A percentile compares a stretch with the other conserved stretches of the same genome.
phyloP scores from a whole-genome alignment of 2,113 vertebrate species.

The Sturnira hondurensis region DNA sequence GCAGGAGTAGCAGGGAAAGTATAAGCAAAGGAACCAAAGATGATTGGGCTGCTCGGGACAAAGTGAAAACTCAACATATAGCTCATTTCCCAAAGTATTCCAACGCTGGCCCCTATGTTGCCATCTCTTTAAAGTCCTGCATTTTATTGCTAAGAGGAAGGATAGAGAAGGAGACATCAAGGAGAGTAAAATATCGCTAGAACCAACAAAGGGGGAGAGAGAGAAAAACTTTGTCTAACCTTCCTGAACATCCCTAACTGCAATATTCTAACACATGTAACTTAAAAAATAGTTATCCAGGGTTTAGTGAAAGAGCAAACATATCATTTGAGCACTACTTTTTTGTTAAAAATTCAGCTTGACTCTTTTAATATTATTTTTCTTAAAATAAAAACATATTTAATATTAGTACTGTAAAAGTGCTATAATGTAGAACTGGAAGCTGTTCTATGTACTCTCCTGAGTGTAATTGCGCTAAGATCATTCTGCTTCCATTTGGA shows the following conservation, averaged over 20 bases:
- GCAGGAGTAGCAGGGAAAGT: neutral
- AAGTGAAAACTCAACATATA: constrained; percentile 64
- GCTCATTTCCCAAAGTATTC: constrained; percentile 59
- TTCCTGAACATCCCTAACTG: constrained; percentile 43
- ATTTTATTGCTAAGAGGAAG: neutral
- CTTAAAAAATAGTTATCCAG: constrained; percentile 34
- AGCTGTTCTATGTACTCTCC: constrained; percentile 90
- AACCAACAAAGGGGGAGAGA: constrained; percentile 33
- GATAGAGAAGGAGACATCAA: neutral
- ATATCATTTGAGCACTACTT: neutral
- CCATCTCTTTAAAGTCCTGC: neutral
- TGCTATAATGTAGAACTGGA: constrained; percentile 88
- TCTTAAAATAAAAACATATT: constrained; percentile 57
- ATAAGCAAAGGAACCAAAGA: neutral
- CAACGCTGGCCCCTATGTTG: neutral
- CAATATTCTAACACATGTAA: neutral
- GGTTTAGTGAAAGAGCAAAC: neutral
- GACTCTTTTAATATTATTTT: constrained; percentile 76
- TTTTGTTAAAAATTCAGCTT: constrained; percentile 49
- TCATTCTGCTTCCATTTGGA: constrained; percentile 91
- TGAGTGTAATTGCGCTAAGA: constrained; percentile 92
- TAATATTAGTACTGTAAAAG: constrained; percentile 83
- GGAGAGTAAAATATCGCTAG: constrained; percentile 36
- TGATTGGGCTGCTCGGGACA: constrained; percentile 33
- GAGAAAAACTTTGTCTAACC: constrained; percentile 58